Percentiles rank a stretch among this genome's conserved stretches.
phyloP scores from a whole-genome alignment of 1,140 invertebrate genomes.

The Euura saliciscinereae region DNA sequence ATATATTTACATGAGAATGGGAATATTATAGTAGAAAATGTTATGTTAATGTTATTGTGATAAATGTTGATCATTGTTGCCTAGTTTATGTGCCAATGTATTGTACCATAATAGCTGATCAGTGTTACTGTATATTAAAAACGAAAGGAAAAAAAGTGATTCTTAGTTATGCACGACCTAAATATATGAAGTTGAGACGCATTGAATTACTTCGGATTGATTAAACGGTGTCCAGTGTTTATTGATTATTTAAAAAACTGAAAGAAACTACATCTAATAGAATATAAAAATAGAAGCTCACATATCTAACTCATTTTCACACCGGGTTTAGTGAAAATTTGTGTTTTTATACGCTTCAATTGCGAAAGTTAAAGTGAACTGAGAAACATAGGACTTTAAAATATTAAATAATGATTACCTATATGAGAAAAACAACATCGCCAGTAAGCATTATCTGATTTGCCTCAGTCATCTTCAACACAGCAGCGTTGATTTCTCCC shows the following conservation, averaged over 20 bases:
- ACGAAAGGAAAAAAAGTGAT: no score
- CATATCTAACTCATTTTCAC: neutral
- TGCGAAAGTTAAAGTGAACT: neutral
- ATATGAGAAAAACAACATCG: slow-evolving; percentile 86
- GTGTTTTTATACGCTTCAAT: neutral
- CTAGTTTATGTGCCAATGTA: slow-evolving; percentile 50
- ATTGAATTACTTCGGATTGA: no score
- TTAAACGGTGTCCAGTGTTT: no score
- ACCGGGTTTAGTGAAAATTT: neutral
- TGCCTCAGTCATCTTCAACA: slow-evolving; percentile 83
- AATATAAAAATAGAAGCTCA: neutral
- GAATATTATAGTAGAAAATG: slow-evolving; percentile 29
- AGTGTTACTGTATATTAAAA: slow-evolving; percentile 41
- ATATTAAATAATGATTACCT: slow-evolving; percentile 41
- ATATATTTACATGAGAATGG: slow-evolving; percentile 29
- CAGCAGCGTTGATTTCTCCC: slow-evolving; percentile 78
- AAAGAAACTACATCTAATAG: neutral
- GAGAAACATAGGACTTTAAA: neutral
- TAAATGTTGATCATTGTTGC: slow-evolving; percentile 52
- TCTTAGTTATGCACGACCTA: no score
- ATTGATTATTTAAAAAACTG: no score
- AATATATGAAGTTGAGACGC: no score
- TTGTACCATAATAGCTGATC: slow-evolving; percentile 45
- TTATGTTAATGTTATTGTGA: slow-evolving; percentile 44
- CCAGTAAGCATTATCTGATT: slow-evolving; percentile 93